A percentile compares a stretch with the other conserved stretches of the same genome.
phyloP scores from a whole-genome alignment of 2,888 invertebrate species.

The Candidula unifasciata region DNA sequence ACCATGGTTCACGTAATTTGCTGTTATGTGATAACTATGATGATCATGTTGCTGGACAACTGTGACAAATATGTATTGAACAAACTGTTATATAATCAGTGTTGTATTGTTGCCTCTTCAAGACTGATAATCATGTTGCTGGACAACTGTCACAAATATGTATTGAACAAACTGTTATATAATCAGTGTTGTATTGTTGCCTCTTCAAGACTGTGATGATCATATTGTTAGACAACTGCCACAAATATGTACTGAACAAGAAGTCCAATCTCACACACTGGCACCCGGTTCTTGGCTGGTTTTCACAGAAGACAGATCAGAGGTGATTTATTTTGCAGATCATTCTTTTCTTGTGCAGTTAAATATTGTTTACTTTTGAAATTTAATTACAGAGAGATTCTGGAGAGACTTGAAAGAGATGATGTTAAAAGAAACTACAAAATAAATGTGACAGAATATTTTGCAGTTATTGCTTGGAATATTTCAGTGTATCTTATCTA shows the following conservation, averaged over 20 bases:
- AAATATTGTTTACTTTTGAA: too few species aligned
- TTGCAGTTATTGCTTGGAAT: too few species aligned
- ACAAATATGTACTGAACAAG: slow-evolving; percentile 93
- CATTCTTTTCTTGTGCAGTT: too few species aligned
- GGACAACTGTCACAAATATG: slow-evolving; percentile 93
- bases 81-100: not conserved
- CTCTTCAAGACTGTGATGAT: slow-evolving; percentile 87
- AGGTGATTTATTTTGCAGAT: slow-evolving; percentile 60
- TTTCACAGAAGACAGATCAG: slow-evolving; percentile 79
- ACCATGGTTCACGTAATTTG: too few species aligned
- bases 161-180: slow-evolving; percentile 85
- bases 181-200: not conserved
- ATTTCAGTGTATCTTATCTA: too few species aligned
- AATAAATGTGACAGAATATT: too few species aligned
- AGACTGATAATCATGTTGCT: slow-evolving; percentile 92
- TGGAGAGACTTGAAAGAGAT: too few species aligned
- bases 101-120: slow-evolving; percentile 50
- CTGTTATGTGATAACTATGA: too few species aligned
- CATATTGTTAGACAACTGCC: slow-evolving; percentile 91
- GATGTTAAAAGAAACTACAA: too few species aligned
- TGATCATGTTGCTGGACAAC: too few species aligned
- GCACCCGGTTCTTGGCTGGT: slow-evolving; percentile 99
- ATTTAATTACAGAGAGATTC: too few species aligned
- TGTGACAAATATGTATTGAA: too few species aligned
- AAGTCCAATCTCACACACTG: slow-evolving; percentile 93